These are phyloP conservation scores for Cepphus grylle DNA, from an alignment of 2,113 vertebrate genomes.

Conservation along the genomic window DNA sequence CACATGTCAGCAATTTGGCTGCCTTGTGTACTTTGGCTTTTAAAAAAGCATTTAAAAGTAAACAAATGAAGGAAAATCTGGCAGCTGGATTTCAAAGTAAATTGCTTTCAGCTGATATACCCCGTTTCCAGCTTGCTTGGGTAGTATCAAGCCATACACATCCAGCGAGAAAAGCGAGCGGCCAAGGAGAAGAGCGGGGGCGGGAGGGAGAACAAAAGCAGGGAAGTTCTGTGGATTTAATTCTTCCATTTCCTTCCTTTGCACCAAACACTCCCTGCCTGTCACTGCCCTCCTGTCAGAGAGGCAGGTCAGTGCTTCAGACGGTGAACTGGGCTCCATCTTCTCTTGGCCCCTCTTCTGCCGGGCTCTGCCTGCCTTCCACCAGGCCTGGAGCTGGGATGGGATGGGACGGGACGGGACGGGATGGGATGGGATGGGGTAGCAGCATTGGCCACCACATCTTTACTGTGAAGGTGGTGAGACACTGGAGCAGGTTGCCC, in stretches of 20 bases:
- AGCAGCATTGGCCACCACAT: background rate
- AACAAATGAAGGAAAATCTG: conserved; percentile 93
- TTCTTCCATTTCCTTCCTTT: conserved; percentile 65
- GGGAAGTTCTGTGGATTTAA: conserved; percentile 46
- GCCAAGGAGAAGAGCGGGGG: conserved; percentile 52
- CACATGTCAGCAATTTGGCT: conserved; percentile 98
- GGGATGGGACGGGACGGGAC: background rate
- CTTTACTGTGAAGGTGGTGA: too few relatives aligned
- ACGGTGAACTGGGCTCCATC: background rate
- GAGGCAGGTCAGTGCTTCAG: background rate
- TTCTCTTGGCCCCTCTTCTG: background rate
- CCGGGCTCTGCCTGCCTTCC: background rate
- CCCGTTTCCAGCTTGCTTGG: conserved; percentile 86
- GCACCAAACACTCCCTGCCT: conserved; percentile 46
- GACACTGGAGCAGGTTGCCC: too few relatives aligned
- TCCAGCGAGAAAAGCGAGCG: conserved; percentile 31
- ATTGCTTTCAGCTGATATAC: conserved; percentile 97
- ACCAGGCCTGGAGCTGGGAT: background rate
- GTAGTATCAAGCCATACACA: conserved; percentile 85
- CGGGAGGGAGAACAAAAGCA: conserved; percentile 42
- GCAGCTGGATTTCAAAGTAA: conserved; percentile 90
- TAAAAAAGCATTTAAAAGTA: conserved; percentile 93
- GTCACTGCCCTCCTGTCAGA: background rate
- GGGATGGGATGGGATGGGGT: background rate
- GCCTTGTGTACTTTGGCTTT: conserved; percentile 97